Evolutionary conservation across 2,113 vertebrate species (phyloP), one percentile per base, ranked within the genome.

Genomic region (Mus pahari): DNA sequence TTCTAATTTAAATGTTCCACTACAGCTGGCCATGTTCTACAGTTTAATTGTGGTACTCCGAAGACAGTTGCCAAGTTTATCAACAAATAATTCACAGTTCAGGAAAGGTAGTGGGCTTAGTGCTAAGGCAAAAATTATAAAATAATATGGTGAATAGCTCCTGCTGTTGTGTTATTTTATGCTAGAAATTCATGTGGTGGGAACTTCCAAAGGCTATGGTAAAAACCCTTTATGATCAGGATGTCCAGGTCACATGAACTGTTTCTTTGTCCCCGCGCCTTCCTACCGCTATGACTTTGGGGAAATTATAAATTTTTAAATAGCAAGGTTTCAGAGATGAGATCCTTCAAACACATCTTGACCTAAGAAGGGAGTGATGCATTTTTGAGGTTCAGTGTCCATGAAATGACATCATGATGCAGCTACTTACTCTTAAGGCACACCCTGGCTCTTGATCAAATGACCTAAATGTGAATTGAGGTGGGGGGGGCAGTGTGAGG

Each of bases 1-100:
- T 90, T 86, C 79, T 70, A 88, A 90, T 93, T 96, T 92, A 96
- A 96, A 74, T 84, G 16, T 87, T 90, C 42, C 48, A 81, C 50
- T 24, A 36, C 16, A 84, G 39, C 90, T 90, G 58, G 48, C 62
- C 84, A 90, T 70, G 64, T 79, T 79, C 75, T 92, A 93, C 33
- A 90, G 75, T 50, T 75, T 79, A 94, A 90, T 90, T 96, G 9
- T 91, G 39, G 73, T 90, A 87, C 36, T 92, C 22, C 45, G 33
- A 87, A 84, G 55, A 78, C 84, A 83, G 77, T 93, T 93, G 50
- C 36, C 20, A 87, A 50, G 78, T 83, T 90, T 82, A 83, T 92
- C 75, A 87, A 77, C 62, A 90, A 87, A 88, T 62, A 91, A 91
- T 88, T 87, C 36, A 89, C 24, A 36, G 74, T 50, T 8, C 28